Evolutionary conservation across 2,113 vertebrate species (phyloP).

Genomic region (Pardalotus punctatus): DNA sequence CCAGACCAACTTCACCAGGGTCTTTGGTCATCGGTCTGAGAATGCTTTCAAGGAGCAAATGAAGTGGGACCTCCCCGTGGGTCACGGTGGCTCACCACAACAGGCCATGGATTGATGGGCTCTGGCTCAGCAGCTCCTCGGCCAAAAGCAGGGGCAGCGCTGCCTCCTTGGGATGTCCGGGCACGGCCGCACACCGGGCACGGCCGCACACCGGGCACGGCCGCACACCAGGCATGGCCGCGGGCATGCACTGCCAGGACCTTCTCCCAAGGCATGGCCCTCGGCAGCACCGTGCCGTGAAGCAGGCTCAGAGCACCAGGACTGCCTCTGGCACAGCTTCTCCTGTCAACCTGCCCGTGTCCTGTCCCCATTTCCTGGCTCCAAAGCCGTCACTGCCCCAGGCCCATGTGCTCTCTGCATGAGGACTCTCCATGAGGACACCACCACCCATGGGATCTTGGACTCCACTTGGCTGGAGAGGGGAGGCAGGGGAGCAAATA

Average conservation of each 20-base stretch:
- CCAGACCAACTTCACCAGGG: neutral
- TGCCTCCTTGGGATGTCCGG: neutral
- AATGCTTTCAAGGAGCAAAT: neutral
- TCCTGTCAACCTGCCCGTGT: neutral
- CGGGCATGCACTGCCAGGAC: neutral
- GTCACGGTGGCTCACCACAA: accelerated
- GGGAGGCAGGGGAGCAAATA: neutral
- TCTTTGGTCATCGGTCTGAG: neutral
- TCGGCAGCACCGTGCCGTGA: neutral
- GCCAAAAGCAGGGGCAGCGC: neutral
- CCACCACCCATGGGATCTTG: neutral
- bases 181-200: accelerated
- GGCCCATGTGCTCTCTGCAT: accelerated
- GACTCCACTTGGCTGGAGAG: neutral
- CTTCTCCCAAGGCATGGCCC: neutral
- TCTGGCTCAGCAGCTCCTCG: neutral
- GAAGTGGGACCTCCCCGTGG: accelerated
- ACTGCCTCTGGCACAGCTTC: neutral
- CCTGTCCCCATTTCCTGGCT: accelerated
- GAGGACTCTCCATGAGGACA: neutral
- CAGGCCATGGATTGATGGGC: neutral
- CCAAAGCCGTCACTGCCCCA: neutral
- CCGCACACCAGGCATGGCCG: no score
- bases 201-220: no score
- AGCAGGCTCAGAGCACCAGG: neutral